Percentiles rank a stretch among this genome's conserved stretches.
Evolutionary conservation across 1,140 invertebrate species (phyloP).

Genomic region (Maniola jurtina): DNA sequence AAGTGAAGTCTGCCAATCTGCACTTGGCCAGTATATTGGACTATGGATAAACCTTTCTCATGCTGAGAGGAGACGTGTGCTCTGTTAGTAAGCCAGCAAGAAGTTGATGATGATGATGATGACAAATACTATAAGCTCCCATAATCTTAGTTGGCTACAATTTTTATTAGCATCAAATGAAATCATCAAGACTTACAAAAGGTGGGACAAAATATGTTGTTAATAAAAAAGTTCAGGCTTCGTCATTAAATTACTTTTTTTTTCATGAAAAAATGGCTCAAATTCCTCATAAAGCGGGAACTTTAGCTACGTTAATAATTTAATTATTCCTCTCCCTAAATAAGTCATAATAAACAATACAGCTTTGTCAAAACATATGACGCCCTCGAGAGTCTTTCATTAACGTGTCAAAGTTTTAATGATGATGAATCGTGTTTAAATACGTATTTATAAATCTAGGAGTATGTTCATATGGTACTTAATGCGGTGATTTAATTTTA

Average conservation of each 20-base stretch:
- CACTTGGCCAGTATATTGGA: no score
- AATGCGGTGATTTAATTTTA: slow-evolving; percentile 8
- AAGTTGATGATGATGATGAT: no score
- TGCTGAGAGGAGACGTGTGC: no score
- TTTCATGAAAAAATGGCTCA: not conserved
- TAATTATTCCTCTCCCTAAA: slow-evolving; percentile 20
- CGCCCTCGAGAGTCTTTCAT: slow-evolving; percentile 51
- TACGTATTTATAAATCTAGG: slow-evolving; percentile 27
- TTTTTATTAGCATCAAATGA: no score
- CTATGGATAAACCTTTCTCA: no score
- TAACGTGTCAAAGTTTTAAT: slow-evolving; percentile 64
- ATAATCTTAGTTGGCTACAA: no score
- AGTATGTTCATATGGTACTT: slow-evolving; percentile 10
- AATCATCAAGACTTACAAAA: no score
- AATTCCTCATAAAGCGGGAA: not conserved
- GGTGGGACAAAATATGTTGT: not conserved
- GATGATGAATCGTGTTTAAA: slow-evolving; percentile 64
- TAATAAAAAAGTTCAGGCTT: not conserved
- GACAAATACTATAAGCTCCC: no score
- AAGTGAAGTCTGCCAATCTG: no score
- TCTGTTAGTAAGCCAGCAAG: no score
- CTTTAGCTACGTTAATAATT: slow-evolving; percentile 20
- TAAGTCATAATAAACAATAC: slow-evolving; percentile 37
- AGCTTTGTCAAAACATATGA: slow-evolving; percentile 43
- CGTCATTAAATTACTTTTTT: not conserved